Evolutionary conservation across 2,797 vertebrate genomes (phyloP).

Genomic region (Rhodeus uyekii): DNA sequence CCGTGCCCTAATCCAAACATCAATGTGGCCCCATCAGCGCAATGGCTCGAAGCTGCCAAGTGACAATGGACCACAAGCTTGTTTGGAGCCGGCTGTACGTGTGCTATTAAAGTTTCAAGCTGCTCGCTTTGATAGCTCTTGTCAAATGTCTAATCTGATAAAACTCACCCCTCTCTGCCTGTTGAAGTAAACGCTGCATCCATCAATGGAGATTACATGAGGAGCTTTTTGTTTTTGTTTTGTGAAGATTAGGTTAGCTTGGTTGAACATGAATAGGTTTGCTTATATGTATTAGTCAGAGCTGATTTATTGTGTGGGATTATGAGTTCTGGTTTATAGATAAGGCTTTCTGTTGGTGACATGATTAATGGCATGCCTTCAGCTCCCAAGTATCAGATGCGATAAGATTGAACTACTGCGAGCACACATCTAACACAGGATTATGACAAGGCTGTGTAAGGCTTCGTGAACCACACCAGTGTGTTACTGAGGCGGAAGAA

Average conservation of each 20-base stretch:
- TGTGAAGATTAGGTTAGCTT: constrained; percentile 75
- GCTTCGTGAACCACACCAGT: constrained; percentile 25
- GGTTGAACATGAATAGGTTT: constrained; percentile 75
- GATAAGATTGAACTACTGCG: constrained; percentile 36
- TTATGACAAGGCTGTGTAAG: constrained; percentile 41
- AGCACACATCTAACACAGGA: constrained; percentile 26
- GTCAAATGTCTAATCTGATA: constrained; percentile 90
- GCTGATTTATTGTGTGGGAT: constrained; percentile 76
- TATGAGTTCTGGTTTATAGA: constrained; percentile 65
- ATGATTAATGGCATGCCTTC: constrained; percentile 50
- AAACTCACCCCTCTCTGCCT: constrained; percentile 72
- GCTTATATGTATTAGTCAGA: constrained; percentile 71
- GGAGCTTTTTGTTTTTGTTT: constrained; percentile 61
- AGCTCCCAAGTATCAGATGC: constrained; percentile 24
- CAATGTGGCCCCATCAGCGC: constrained; percentile 90
- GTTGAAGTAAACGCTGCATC: constrained; percentile 52
- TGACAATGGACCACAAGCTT: constrained; percentile 81
- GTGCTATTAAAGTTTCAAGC: constrained; percentile 81
- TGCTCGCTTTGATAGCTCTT: constrained; percentile 93
- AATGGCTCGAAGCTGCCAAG: constrained; percentile 85
- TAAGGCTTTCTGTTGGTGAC: constrained; percentile 51
- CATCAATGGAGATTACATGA: constrained; percentile 69
- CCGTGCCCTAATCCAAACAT: constrained; percentile 94
- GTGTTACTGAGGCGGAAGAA: constrained; percentile 10
- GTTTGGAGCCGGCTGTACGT: constrained; percentile 82